These are phyloP conservation scores for Tragelaphus oryx DNA, from an alignment of 2,797 vertebrate genomes.

Conservation along the genomic window DNA sequence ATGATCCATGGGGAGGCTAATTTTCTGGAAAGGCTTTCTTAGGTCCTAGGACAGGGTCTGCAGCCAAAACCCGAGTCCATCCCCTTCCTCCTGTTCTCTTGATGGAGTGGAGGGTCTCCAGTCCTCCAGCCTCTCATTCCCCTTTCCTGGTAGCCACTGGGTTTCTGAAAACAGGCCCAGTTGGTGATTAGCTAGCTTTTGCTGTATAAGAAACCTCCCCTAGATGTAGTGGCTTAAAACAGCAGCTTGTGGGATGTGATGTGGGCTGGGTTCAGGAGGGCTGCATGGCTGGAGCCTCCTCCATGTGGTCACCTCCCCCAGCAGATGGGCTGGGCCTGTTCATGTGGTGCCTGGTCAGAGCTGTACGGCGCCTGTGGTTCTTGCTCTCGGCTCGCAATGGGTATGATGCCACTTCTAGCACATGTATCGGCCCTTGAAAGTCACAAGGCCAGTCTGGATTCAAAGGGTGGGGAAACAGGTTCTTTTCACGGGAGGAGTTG, in stretches of 20 bases:
- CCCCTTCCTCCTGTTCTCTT: background rate
- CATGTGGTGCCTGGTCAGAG: background rate
- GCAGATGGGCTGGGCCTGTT: background rate
- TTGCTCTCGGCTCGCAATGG: background rate
- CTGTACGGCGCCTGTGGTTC: rapidly evolving
- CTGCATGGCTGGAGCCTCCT: background rate
- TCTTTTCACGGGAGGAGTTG: background rate
- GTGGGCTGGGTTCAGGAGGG: background rate
- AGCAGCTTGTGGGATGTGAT: background rate
- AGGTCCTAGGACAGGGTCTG: no score
- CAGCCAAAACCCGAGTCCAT: background rate
- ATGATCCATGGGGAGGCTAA: background rate
- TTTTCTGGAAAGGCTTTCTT: background rate
- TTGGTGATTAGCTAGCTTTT: background rate
- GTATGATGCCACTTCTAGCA: background rate
- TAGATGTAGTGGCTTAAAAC: background rate
- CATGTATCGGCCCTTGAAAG: background rate
- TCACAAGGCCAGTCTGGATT: background rate
- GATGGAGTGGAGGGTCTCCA: background rate
- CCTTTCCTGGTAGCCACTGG: background rate
- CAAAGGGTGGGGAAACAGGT: background rate
- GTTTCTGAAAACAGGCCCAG: background rate
- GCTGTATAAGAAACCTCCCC: background rate
- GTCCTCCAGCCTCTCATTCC: background rate
- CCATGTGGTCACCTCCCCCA: no score